Base-by-base conservation (phyloP, 2,888 invertebrate genomes). In the Lottia scabra region DNA sequence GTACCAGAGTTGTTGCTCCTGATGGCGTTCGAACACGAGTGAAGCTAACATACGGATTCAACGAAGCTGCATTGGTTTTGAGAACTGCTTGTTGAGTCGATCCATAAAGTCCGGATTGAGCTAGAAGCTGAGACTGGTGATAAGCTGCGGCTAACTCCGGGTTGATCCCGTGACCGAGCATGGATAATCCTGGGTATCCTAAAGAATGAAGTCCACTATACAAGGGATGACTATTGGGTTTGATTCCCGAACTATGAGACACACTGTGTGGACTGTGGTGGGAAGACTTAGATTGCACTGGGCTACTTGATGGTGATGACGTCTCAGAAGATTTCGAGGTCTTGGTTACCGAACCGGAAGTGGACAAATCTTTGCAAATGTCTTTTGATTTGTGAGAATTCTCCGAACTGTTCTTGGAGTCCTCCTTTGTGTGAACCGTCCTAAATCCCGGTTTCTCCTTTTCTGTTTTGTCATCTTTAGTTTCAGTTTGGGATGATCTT, bases 21-120 rank as follows among this genome's bases (percentile, higher is more conserved):
- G 95, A 93, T 10, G 96, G 95, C 0, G 96, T 96, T 91, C 97
- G 96, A 15, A 97, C 95, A 83, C 97, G 93, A 75, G 96, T 95
- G 89, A 97, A 97, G 84, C 94, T 95, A 77, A 97, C 92, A 88
- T 96, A 97, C 0, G 96, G 95, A 0, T 96, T 85, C 93, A 91
- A 4, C 8, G 81, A 73, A 26, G 81, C 77, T 70, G 86, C 80
- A 48, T 79, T 81, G 64, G 83, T 82, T 56, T 84, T 81, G 0
- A 83, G 72, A 27, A 78, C 79, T 0, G 77, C 72, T 6, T 69
- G 72, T 62, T 72, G 80, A 70, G 81, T 81, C 72, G 86, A 78
- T 56, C 56, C 56, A 74, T 78, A 77, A n/a, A 84, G 75, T 56
- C 83, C 81, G 64, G 84, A 81, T 68, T 85, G 84, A 15, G 84